Percentiles rank a stretch among this genome's conserved stretches.
Evolutionary conservation across 2,797 vertebrate genomes (phyloP).

Genomic region (Ispidina lecontei): DNA sequence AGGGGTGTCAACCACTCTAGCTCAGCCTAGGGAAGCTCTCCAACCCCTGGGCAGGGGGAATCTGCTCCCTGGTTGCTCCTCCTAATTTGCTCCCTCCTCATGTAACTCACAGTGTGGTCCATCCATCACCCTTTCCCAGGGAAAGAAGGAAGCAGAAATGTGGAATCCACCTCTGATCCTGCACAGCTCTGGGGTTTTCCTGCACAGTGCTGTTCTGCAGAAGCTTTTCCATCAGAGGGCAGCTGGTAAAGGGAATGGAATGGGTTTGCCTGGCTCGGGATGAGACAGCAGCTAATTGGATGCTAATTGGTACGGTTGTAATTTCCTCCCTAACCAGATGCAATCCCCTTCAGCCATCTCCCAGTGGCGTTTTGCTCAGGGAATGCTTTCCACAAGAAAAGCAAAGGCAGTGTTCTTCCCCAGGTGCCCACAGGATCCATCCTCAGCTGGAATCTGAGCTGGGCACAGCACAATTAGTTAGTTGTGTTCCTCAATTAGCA

Average conservation of each 20-base stretch:
- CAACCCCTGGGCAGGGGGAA: not conserved
- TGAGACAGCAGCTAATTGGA: constrained; percentile 13
- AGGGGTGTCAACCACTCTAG: not conserved
- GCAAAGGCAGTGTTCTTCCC: not conserved
- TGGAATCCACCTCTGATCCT: not conserved
- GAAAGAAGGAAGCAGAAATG: not conserved
- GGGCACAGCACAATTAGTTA: not conserved
- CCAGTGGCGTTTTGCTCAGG: not conserved
- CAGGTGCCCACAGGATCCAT: not conserved
- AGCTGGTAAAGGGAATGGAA: not conserved
- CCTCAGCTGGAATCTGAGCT: not conserved
- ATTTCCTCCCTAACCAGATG: constrained; percentile 21
- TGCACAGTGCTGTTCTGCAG: not conserved
- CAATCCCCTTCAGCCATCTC: constrained; percentile 7
- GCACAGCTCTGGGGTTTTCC: not conserved
- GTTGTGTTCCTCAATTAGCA: not conserved
- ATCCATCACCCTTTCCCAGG: not conserved
- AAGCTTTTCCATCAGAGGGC: constrained; percentile 33
- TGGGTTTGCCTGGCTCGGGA: not conserved
- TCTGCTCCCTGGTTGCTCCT: not conserved
- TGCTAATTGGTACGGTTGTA: constrained; percentile 17
- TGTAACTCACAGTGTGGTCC: not conserved
- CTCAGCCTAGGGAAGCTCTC: not conserved
- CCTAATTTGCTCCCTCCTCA: not conserved
- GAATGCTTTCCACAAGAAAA: not conserved